Evolutionary conservation across 2,888 invertebrate species (phyloP).

Genomic region (Eupithecia centaureata): DNA sequence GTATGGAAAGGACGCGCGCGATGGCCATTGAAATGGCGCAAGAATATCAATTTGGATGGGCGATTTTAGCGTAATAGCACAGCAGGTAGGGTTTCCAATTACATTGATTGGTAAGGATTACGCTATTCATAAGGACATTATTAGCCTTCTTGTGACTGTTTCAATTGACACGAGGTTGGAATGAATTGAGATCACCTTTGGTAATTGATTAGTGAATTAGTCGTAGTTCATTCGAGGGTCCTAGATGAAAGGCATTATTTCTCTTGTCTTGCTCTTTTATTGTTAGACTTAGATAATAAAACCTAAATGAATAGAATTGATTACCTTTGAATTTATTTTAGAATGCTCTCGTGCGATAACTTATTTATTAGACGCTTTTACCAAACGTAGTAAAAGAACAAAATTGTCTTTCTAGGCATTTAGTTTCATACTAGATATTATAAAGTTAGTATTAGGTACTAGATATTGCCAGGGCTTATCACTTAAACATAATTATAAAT

Average conservation of each 20-base stretch:
- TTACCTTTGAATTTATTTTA: background rate
- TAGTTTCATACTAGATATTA: background rate
- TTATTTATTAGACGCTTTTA: background rate
- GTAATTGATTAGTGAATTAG: constrained; percentile 14
- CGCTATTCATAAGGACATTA: constrained; percentile 25
- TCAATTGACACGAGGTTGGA: constrained; percentile 20
- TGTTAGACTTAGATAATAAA: background rate
- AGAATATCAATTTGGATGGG: too few relatives aligned
- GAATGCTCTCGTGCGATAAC: background rate
- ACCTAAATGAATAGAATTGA: background rate
- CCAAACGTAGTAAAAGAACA: background rate
- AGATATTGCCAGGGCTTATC: too few relatives aligned
- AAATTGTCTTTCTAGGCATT: background rate
- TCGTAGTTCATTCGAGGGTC: constrained; percentile 2
- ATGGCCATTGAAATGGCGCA: too few relatives aligned
- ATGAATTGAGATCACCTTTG: constrained; percentile 19
- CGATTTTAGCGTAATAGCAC: too few relatives aligned
- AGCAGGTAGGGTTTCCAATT: constrained; percentile 22
- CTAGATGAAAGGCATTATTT: background rate
- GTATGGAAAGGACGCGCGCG: too few relatives aligned
- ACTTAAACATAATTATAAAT: too few relatives aligned
- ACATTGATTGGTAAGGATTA: constrained; percentile 26
- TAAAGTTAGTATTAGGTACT: too few relatives aligned
- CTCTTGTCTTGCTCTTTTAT: background rate
- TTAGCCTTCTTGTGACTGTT: constrained; percentile 17